phyloP scores from a whole-genome alignment of 2,113 vertebrate species.

The Cryptomyrus ogoouensis region DNA sequence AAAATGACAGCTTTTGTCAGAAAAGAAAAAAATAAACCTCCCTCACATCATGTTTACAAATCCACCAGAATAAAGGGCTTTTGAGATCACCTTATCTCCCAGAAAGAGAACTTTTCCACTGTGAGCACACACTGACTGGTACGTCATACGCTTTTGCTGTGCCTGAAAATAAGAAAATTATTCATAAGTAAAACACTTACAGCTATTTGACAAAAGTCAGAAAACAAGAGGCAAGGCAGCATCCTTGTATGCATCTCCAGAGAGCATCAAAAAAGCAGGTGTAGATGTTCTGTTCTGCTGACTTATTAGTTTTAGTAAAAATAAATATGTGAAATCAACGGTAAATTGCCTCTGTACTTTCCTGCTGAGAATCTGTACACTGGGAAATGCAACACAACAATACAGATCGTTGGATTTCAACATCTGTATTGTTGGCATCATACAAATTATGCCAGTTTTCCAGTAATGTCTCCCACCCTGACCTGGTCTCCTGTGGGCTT shows the following conservation, averaged over 20 bases:
- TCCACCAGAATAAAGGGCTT: neutral
- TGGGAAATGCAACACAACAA: neutral
- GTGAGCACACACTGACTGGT: constrained; percentile 28
- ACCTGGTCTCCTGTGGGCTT: neutral
- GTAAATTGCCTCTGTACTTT: neutral
- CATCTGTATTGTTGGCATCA: neutral
- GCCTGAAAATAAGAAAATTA: neutral
- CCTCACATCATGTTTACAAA: neutral
- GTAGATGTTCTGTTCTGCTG: neutral
- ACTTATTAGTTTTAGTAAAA: neutral
- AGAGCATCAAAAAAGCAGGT: neutral
- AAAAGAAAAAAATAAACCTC: neutral
- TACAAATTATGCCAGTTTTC: constrained; percentile 1
- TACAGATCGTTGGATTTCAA: neutral
- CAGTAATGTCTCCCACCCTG: neutral
- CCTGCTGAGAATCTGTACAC: neutral
- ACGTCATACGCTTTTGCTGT: constrained; percentile 5
- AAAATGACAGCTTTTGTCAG: neutral
- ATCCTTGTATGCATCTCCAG: neutral
- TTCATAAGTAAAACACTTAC: neutral
- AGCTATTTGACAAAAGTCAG: neutral
- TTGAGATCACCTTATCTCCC: constrained; percentile 21
- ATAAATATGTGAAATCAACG: neutral
- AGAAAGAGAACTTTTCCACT: constrained; percentile 13
- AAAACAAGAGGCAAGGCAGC: neutral